Conservation (phyloP, 2,888 invertebrate genomes). For the Polydrusus tereticollis region DNA sequence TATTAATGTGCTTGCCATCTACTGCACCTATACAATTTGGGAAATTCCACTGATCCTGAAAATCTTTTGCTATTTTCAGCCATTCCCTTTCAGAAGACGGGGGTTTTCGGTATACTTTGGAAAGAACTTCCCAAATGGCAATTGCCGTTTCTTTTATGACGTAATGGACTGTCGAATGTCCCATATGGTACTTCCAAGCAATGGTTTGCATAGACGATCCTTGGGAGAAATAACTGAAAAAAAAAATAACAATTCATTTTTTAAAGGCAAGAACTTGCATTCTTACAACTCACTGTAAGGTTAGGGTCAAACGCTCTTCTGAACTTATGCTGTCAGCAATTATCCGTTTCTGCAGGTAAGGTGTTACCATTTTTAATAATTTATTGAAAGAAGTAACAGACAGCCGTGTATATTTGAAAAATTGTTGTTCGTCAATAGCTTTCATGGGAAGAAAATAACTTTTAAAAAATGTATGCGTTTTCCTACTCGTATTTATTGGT, state of each 20-base stretch:
- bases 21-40: no score
- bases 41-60: constrained; percentile 6
- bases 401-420: no score
- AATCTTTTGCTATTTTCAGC: neutral
- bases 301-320: neutral
- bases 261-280: neutral
- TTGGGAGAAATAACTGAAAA: constrained; percentile 11
- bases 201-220: neutral
- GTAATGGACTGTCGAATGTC: neutral
- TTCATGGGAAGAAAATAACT: no score
- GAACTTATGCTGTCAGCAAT: neutral
- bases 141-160: neutral
- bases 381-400: neutral
- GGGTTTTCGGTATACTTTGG: neutral
- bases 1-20: neutral
- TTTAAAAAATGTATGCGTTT: no score
- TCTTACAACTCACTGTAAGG: constrained; percentile 2
- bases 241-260: neutral
- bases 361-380: neutral
- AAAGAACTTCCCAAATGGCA: no score
- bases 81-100: no score
- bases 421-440: no score
- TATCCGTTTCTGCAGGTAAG: neutral
- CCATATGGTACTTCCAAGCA: neutral
- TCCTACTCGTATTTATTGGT: no score